These are phyloP conservation scores for Trimorus sp. DNA, from an alignment of 2,888 invertebrate species.

Conservation along the genomic window DNA sequence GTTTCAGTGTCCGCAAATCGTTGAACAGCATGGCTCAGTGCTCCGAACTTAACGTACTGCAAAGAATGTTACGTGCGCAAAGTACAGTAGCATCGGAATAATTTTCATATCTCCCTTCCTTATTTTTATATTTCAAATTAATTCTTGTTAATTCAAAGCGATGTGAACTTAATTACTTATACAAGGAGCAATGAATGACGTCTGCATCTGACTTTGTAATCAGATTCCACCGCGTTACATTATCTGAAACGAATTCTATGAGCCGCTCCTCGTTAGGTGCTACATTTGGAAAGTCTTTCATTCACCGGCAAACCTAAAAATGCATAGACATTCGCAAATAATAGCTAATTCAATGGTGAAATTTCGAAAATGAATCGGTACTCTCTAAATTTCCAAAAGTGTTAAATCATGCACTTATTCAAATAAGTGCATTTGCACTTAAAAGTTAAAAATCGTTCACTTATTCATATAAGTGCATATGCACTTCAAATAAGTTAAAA, in stretches of 20 bases:
- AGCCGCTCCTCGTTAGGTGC: background rate
- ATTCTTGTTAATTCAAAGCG: conserved; percentile 28
- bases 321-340: background rate
- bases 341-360: too few relatives aligned
- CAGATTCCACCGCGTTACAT: conserved; percentile 4
- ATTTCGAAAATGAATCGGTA: too few relatives aligned
- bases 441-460: too few relatives aligned
- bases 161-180: conserved; percentile 37
- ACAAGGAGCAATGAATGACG: conserved; percentile 15
- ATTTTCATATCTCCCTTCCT: conserved; percentile 40
- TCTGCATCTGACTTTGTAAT: conserved; percentile 32
- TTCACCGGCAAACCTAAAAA: too few relatives aligned
- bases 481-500: too few relatives aligned
- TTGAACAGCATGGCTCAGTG: conserved; percentile 26
- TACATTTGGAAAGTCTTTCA: too few relatives aligned
- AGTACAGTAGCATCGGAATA: conserved; percentile 29
- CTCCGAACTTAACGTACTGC: conserved; percentile 39
- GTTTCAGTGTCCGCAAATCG: conserved; percentile 28
- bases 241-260: background rate
- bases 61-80: conserved; percentile 27
- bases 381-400: too few relatives aligned
- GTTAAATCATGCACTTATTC: too few relatives aligned
- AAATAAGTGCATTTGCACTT: too few relatives aligned
- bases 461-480: too few relatives aligned
- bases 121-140: conserved; percentile 39